These are phyloP conservation scores for Myrmophylax atrothorax DNA, from an alignment of 2,113 vertebrate species.

Conservation along the genomic window DNA sequence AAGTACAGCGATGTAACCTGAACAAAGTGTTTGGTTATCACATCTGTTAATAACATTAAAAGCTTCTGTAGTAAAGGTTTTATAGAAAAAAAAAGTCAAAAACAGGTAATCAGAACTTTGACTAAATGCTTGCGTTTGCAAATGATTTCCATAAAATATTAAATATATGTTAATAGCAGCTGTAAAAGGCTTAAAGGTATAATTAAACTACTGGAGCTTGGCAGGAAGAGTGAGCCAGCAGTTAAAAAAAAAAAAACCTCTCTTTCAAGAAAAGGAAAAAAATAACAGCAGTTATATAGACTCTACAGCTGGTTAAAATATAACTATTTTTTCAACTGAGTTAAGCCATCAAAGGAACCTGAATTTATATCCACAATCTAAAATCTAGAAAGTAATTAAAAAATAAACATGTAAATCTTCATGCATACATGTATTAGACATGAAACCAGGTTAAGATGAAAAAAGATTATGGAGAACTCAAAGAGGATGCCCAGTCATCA, in stretches of 20 bases:
- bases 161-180: not conserved
- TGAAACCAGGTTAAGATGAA: not conserved
- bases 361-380: not conserved
- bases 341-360: not conserved
- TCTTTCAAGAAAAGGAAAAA: not conserved
- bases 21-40: not conserved
- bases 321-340: not conserved
- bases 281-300: not conserved
- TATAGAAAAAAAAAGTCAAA: not conserved
- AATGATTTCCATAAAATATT: not conserved
- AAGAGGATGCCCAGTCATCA: not conserved
- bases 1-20: not conserved
- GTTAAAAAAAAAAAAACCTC: not conserved
- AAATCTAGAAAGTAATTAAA: not conserved
- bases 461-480: not conserved
- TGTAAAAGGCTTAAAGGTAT: not conserved
- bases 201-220: not conserved
- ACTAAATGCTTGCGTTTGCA: not conserved
- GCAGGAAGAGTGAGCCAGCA: not conserved
- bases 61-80: not conserved
- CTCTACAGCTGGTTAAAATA: not conserved
- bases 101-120: not conserved
- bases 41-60: not conserved
- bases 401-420: not conserved
- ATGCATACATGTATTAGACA: not conserved